Percentiles rank a stretch among this genome's conserved stretches.
Evolutionary conservation across 2,797 vertebrate genomes (phyloP).

Genomic region (Percopsis omiscomaycus): DNA sequence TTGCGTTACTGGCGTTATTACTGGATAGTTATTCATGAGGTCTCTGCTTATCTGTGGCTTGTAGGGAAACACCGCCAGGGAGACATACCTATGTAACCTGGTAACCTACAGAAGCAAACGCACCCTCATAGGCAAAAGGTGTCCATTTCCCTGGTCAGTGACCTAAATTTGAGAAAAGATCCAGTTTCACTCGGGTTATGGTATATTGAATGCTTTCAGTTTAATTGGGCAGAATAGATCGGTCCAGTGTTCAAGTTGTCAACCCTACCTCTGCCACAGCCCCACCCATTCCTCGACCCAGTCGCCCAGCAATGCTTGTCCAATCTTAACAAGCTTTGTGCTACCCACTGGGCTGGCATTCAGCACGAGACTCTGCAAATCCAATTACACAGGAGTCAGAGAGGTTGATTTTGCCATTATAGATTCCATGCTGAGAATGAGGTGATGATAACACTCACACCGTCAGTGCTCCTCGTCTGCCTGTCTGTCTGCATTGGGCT

Average conservation of each 20-base stretch:
- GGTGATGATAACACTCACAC: constrained; percentile 61
- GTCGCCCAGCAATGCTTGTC: constrained; percentile 80
- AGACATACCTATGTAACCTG: constrained; percentile 47
- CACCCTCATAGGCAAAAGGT: constrained; percentile 46
- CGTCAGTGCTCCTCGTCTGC: constrained; percentile 62
- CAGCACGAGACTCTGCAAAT: constrained; percentile 86
- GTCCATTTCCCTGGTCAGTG: constrained; percentile 52
- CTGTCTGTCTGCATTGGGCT: constrained; percentile 23
- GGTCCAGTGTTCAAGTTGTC: constrained; percentile 68
- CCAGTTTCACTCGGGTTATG: constrained; percentile 44
- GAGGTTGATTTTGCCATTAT: constrained; percentile 86
- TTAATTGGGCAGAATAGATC: constrained; percentile 32
- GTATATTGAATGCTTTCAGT: constrained; percentile 38
- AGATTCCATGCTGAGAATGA: constrained; percentile 80
- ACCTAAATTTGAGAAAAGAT: constrained; percentile 46
- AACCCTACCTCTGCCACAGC: constrained; percentile 67
- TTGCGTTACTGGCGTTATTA: too few relatives aligned
- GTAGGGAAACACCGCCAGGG: constrained; percentile 7
- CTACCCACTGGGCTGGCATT: constrained; percentile 84
- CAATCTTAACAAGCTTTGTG: constrained; percentile 87
- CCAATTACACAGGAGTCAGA: constrained; percentile 86
- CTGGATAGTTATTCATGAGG: neutral
- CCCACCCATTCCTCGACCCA: constrained; percentile 62
- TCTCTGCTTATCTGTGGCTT: neutral
- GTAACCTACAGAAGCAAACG: constrained; percentile 47